phyloP scores from a whole-genome alignment of 2,113 vertebrate species.

The Pteropus alecto region DNA sequence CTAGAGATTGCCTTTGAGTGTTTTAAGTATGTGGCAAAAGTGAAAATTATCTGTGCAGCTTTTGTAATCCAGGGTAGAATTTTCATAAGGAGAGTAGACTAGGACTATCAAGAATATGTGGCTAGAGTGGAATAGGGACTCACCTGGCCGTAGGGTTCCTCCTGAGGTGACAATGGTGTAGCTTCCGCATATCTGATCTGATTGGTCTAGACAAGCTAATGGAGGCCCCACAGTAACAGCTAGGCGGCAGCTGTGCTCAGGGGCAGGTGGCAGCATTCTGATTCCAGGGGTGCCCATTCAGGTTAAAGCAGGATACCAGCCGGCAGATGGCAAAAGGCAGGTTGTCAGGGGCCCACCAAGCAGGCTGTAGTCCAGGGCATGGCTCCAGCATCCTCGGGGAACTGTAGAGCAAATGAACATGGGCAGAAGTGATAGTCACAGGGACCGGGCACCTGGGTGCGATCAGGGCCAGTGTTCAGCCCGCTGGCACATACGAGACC shows the following conservation, averaged over 20 bases:
- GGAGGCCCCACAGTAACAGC: constrained; percentile 41
- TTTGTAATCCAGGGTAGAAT: background rate
- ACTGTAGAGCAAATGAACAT: constrained; percentile 43
- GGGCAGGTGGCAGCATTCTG: constrained; percentile 53
- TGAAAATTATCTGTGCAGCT: background rate
- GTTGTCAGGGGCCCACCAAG: constrained; percentile 11
- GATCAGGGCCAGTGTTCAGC: background rate
- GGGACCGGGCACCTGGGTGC: constrained; percentile 6
- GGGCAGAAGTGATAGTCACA: constrained; percentile 16
- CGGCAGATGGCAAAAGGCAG: constrained; percentile 55
- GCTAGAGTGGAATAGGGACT: background rate
- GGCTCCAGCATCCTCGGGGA: constrained; percentile 50
- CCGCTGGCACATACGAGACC: background rate
- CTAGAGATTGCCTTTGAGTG: background rate
- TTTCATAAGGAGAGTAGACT: background rate
- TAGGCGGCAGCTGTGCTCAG: constrained; percentile 47
- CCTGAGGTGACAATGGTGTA: background rate
- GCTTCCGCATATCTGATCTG: constrained; percentile 53
- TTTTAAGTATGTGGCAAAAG: background rate
- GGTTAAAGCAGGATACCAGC: constrained; percentile 49
- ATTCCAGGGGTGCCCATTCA: constrained; percentile 15
- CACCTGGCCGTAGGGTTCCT: background rate
- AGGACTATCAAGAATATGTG: background rate
- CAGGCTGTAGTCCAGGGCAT: constrained; percentile 48
- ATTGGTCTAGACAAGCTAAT: constrained; percentile 49